Percentiles rank a stretch among this genome's conserved stretches.
phyloP scores from a whole-genome alignment of 2,888 invertebrate species.

The Agrochola circellaris region DNA sequence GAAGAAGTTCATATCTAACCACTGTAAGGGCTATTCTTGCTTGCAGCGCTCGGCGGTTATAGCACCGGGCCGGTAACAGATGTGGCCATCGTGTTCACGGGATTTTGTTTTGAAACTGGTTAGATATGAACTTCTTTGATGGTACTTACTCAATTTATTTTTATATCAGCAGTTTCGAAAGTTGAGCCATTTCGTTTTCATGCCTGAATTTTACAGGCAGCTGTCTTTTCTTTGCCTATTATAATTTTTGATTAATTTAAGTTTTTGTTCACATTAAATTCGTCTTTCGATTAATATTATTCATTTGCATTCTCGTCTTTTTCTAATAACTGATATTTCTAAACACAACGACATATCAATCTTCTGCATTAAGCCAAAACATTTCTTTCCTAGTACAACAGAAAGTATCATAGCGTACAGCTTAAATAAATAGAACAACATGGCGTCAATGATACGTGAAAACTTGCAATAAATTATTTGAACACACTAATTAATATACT shows the following conservation, averaged over 20 bases:
- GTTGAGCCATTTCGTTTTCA: neutral
- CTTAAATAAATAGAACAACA: neutral
- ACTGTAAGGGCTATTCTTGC: too few relatives aligned
- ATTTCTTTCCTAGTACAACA: constrained; percentile 1
- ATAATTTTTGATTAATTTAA: neutral
- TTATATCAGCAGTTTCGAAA: neutral
- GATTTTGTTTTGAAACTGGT: too few relatives aligned
- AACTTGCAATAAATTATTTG: constrained; percentile 19
- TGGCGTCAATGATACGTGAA: neutral
- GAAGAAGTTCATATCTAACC: too few relatives aligned
- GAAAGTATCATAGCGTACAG: neutral
- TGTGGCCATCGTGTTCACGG: too few relatives aligned
- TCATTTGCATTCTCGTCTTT: neutral
- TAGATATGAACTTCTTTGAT: too few relatives aligned
- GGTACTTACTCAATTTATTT: too few relatives aligned
- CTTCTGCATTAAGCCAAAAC: constrained; percentile 16
- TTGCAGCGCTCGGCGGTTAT: too few relatives aligned
- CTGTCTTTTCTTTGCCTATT: neutral
- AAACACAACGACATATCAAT: neutral
- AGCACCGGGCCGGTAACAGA: too few relatives aligned
- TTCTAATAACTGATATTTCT: neutral
- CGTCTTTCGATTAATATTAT: neutral
- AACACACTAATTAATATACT: constrained; percentile 3
- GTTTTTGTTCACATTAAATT: neutral
- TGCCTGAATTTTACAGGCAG: neutral